A percentile compares a stretch with the other conserved stretches of the same genome.
phyloP scores from a whole-genome alignment of 1,140 invertebrate species.

The Bombus sibiricus region DNA sequence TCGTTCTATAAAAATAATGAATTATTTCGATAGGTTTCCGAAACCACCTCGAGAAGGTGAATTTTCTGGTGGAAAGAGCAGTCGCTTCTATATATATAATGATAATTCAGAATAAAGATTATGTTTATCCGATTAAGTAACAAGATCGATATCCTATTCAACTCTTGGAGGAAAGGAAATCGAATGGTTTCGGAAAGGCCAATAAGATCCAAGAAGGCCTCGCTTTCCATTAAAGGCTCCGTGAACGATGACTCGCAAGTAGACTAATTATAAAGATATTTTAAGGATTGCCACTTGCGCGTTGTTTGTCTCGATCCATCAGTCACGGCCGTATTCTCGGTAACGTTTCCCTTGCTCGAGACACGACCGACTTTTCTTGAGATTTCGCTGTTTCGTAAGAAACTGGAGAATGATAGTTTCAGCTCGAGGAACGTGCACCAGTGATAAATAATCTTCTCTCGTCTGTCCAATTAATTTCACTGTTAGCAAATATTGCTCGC shows the following conservation, averaged over 20 bases:
- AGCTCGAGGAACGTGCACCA: not conserved
- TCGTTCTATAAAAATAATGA: too few relatives aligned
- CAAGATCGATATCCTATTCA: too few relatives aligned
- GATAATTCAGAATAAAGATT: too few relatives aligned
- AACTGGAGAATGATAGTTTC: not conserved
- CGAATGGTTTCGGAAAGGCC: too few relatives aligned
- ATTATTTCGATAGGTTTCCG: too few relatives aligned
- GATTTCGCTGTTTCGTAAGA: not conserved
- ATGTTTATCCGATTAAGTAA: too few relatives aligned
- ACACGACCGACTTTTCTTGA: slow-evolving; percentile 5
- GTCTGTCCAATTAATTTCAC: slow-evolving; percentile 26
- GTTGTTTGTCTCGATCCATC: slow-evolving; percentile 51
- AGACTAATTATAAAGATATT: slow-evolving; percentile 43
- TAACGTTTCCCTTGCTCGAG: not conserved
- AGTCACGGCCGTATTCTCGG: slow-evolving; percentile 2
- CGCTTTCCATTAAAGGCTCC: not conserved
- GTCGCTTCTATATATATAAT: too few relatives aligned
- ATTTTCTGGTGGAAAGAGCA: too few relatives aligned
- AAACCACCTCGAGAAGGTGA: too few relatives aligned
- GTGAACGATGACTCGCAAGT: not conserved
- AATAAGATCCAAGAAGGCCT: too few relatives aligned
- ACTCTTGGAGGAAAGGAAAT: too few relatives aligned
- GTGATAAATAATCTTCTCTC: slow-evolving; percentile 11
- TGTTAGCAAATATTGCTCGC: not conserved
- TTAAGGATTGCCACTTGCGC: not conserved